These are phyloP conservation scores for Corythornis leucogaster DNA, from an alignment of 2,797 vertebrate genomes.

Conservation along the genomic window DNA sequence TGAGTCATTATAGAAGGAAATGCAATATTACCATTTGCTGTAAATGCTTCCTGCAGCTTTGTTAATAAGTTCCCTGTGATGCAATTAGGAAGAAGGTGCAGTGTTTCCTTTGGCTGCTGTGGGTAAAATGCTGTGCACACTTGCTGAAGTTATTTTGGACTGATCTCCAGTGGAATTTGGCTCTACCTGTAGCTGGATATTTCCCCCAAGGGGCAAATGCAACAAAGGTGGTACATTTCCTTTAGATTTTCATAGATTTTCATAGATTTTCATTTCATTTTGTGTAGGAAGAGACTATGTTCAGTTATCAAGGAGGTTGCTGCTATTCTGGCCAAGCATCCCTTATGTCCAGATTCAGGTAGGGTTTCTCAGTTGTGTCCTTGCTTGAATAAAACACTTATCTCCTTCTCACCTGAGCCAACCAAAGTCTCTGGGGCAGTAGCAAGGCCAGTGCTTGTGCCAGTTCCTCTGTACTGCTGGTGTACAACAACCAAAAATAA, in stretches of 20 bases:
- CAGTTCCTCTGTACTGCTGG: neutral
- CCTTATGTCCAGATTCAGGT: neutral
- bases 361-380: neutral
- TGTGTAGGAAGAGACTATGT: neutral
- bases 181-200: neutral
- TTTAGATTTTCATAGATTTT: neutral
- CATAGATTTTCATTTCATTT: neutral
- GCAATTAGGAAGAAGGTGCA: conserved; percentile 53
- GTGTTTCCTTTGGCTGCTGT: conserved; percentile 39
- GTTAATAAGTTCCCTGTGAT: conserved; percentile 43
- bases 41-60: conserved; percentile 29
- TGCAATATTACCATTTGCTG: neutral
- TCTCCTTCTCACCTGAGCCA: neutral
- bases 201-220: neutral
- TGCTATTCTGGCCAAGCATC: neutral
- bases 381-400: neutral
- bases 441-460: neutral
- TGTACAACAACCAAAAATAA: neutral
- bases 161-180: conserved; percentile 31
- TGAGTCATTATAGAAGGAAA: neutral
- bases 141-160: conserved; percentile 53
- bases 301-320: neutral
- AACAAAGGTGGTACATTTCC: neutral
- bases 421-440: neutral
- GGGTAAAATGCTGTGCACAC: conserved; percentile 30